These are phyloP conservation scores for Chaitophorus viminalis DNA, from an alignment of 2,888 invertebrate species.

Conservation along the genomic window DNA sequence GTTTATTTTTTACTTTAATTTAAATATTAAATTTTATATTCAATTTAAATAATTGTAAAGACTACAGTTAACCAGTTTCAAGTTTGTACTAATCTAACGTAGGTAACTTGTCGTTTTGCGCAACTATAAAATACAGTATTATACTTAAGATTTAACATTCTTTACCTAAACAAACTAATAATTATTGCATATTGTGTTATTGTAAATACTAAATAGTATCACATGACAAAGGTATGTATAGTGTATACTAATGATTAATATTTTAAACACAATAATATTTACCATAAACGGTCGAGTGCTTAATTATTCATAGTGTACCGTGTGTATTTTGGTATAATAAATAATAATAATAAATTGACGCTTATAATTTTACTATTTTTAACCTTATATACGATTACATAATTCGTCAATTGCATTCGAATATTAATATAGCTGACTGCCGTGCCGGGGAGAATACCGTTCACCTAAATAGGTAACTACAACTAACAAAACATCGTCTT, in stretches of 20 bases:
- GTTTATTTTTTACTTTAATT: not conserved
- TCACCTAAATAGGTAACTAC: not conserved
- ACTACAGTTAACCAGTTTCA: not conserved
- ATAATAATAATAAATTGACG: not conserved
- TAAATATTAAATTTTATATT: not conserved
- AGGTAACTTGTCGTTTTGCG: too few relatives aligned
- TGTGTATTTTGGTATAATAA: slow-evolving; percentile 36
- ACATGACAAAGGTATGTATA: too few relatives aligned
- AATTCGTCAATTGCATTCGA: not conserved
- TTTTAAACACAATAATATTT: not conserved
- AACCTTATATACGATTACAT: not conserved
- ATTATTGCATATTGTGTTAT: too few relatives aligned
- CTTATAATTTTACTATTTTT: not conserved
- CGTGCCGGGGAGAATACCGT: not conserved
- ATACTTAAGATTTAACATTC: too few relatives aligned
- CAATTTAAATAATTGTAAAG: not conserved
- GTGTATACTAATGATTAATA: not conserved
- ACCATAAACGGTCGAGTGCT: not conserved
- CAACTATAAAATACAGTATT: too few relatives aligned
- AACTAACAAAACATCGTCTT: not conserved
- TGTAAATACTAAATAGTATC: too few relatives aligned
- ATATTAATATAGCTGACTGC: not conserved
- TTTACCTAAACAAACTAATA: too few relatives aligned
- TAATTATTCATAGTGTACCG: not conserved
- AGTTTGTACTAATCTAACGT: not conserved